phyloP scores from a whole-genome alignment of 2,113 vertebrate genomes.

The Pelusios castaneus region DNA sequence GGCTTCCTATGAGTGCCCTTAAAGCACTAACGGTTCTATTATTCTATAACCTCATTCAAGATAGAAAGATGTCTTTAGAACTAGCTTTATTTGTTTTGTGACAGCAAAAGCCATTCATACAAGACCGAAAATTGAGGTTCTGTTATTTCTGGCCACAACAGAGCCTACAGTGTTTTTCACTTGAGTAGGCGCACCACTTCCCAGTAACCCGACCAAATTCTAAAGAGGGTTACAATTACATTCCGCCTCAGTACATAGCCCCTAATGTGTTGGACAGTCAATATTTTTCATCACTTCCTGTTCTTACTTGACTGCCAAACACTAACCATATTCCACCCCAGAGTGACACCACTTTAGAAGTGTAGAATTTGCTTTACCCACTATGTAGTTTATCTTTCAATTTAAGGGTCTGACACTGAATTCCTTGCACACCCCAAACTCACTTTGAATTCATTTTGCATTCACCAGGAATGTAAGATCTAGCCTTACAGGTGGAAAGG shows the following conservation, averaged over 20 bases:
- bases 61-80: background rate
- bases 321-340: background rate
- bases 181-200: background rate
- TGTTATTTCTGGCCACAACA: background rate
- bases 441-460: background rate
- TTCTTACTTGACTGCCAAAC: background rate
- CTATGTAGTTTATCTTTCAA: background rate
- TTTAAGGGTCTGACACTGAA: background rate
- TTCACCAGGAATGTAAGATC: background rate
- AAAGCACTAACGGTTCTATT: background rate
- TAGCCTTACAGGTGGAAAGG: background rate
- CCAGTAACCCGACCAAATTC: background rate
- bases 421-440: background rate
- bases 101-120: background rate
- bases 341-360: too few species aligned
- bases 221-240: background rate
- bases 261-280: background rate
- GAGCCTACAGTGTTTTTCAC: background rate
- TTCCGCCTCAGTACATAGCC: background rate
- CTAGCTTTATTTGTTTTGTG: background rate
- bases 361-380: background rate
- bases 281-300: background rate
- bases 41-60: background rate
- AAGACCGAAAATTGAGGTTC: background rate
- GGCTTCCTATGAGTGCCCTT: background rate